phyloP scores from a whole-genome alignment of 1,140 invertebrate genomes.

The Megathymus violae region DNA sequence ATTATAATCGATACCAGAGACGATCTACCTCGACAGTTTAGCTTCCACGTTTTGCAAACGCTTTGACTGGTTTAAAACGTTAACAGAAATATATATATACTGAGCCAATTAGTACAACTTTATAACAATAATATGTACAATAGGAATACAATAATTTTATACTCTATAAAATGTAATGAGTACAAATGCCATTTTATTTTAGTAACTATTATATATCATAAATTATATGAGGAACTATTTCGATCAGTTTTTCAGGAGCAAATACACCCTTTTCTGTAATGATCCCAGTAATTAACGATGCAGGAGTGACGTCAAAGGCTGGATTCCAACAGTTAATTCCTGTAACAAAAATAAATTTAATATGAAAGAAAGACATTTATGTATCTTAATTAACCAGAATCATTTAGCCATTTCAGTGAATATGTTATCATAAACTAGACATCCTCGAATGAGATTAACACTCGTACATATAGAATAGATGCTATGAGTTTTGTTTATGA shows the following conservation, averaged over 20 bases:
- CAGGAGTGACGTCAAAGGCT: slow-evolving; percentile 99
- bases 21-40: background rate
- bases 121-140: background rate
- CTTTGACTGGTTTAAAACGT: background rate
- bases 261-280: slow-evolving; percentile 97
- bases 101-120: slow-evolving; percentile 7
- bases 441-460: no score
- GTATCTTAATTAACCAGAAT: no score
- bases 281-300: slow-evolving; percentile 95
- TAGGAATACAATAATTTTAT: background rate
- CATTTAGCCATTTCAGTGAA: no score
- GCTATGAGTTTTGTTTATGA: no score
- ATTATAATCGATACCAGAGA: no score
- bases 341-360: slow-evolving; percentile 71
- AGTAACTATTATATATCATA: background rate
- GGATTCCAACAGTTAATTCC: slow-evolving; percentile 99
- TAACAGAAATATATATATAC: background rate
- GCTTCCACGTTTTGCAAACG: background rate
- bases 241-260: slow-evolving; percentile 83
- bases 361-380: no score
- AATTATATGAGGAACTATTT: slow-evolving; percentile 50
- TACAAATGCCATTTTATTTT: background rate
- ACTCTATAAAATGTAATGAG: background rate
- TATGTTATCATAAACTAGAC: no score
- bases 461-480: no score